phyloP scores from a whole-genome alignment of 2,888 invertebrate genomes.

The Drosophila koepferae region DNA sequence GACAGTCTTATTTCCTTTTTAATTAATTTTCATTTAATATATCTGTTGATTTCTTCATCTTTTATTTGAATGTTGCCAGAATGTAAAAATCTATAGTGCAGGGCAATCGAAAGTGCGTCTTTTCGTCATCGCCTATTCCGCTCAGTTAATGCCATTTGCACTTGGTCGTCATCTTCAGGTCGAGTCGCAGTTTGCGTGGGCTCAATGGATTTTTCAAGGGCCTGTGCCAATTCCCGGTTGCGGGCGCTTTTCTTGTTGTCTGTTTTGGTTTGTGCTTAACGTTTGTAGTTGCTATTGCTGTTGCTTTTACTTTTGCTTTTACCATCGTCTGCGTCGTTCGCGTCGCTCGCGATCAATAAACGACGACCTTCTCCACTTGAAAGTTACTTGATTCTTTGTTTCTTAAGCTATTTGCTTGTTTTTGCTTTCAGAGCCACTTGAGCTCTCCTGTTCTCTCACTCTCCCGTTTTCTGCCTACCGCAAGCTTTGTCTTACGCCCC shows the following conservation, averaged over 20 bases:
- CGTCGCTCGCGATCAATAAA: constrained; percentile 68
- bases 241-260: constrained; percentile 37
- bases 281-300: constrained; percentile 15
- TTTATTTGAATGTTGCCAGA: neutral
- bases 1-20: neutral
- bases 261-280: constrained; percentile 30
- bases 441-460: constrained; percentile 7
- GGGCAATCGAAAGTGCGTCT: constrained; percentile 2
- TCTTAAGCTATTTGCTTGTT: constrained; percentile 38
- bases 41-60: neutral
- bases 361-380: constrained; percentile 68
- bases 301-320: constrained; percentile 35
- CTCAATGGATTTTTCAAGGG: constrained; percentile 68
- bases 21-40: neutral
- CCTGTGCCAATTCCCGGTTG: constrained; percentile 71
- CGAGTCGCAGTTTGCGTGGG: constrained; percentile 62
- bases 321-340: constrained; percentile 17
- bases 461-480: neutral
- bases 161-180: constrained; percentile 54
- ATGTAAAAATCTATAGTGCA: neutral
- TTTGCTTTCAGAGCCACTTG: constrained; percentile 51
- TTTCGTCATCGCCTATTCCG: constrained; percentile 9
- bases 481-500: constrained; percentile 21
- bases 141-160: constrained; percentile 61
- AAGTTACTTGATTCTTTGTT: constrained; percentile 58